Evolutionary conservation across 2,888 invertebrate species (phyloP), one percentile per base, ranked within the genome.

Genomic region (Macroteleia sp.): DNA sequence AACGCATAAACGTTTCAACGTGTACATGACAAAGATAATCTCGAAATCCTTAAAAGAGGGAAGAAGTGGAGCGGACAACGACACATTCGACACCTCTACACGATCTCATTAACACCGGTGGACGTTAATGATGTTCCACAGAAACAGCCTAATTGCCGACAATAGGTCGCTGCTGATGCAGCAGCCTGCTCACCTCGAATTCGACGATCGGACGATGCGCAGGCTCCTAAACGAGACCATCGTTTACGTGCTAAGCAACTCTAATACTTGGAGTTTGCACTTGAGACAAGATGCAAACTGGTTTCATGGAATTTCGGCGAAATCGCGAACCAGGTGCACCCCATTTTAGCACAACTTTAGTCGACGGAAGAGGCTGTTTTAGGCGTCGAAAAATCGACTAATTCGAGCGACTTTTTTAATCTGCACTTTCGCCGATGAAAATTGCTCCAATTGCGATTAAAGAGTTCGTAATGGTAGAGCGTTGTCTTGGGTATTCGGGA

Each of bases 111-210:
- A 91, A 91, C 90, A 87, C 88, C 74, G 81, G 50, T 64, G 66
- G 80, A 86, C 81, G 89, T 90, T 91, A 90, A 91, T 89, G 89
- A 88, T 87, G 88, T 88, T 87, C 83, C 80, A 78, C 81, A 77
- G 83, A 79, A 82, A 78, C 84, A 80, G 82, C 85, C 88, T 89
- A 90, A 90, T 80, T 80, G 77, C 73, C 79, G 66, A 80, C 79
- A 80, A 79, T 79, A 50, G 73, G 54, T 19, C 22, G 52, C 54
- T 61, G 62, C 32, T 30, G 42, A n/a, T 12, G 25, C 19, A 25
- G 22, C 36, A 39, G 46, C 61, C 50, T 39, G 25, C 20, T 71
- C 61, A 41, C 59, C 54, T 69, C 71, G 39, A 25, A 22, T 16
- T 14, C 32, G 56, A 0, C 34, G 50, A 52, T 61, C 61, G 46